Evolutionary conservation across 2,888 invertebrate species (phyloP).

Genomic region (Heliconius ismenius): DNA sequence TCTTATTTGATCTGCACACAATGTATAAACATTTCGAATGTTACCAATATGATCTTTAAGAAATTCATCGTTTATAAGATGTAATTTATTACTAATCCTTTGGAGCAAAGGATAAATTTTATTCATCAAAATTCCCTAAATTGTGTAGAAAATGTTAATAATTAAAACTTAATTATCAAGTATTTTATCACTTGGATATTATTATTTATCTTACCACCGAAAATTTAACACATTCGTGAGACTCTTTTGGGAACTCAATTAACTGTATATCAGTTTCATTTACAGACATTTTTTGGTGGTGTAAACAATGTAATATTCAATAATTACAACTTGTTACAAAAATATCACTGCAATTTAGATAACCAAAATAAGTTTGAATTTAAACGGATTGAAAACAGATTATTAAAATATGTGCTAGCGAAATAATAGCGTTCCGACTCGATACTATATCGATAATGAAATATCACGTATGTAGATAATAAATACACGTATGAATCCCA

Average conservation of each 20-base stretch:
- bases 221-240: slow-evolving; percentile 59
- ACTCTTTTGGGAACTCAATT: slow-evolving; percentile 44
- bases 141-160: neutral
- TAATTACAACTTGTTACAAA: neutral
- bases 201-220: slow-evolving; percentile 54
- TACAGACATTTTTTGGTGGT: slow-evolving; percentile 16
- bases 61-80: slow-evolving; percentile 43
- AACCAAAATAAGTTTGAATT: neutral
- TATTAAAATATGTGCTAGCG: neutral
- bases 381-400: slow-evolving; percentile 9
- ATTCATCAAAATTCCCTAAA: slow-evolving; percentile 59
- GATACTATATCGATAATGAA: neutral
- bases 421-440: neutral
- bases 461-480: neutral
- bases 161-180: neutral
- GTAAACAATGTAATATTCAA: neutral
- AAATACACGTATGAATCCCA: too few relatives aligned
- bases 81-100: slow-evolving; percentile 56
- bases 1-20: slow-evolving; percentile 71
- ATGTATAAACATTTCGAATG: slow-evolving; percentile 60
- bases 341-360: neutral
- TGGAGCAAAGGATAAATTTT: slow-evolving; percentile 60
- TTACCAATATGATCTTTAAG: slow-evolving; percentile 46
- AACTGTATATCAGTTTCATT: slow-evolving; percentile 25
- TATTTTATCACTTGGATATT: neutral